phyloP scores from a whole-genome alignment of 2,888 invertebrate species.

The Serripes groenlandicus region DNA sequence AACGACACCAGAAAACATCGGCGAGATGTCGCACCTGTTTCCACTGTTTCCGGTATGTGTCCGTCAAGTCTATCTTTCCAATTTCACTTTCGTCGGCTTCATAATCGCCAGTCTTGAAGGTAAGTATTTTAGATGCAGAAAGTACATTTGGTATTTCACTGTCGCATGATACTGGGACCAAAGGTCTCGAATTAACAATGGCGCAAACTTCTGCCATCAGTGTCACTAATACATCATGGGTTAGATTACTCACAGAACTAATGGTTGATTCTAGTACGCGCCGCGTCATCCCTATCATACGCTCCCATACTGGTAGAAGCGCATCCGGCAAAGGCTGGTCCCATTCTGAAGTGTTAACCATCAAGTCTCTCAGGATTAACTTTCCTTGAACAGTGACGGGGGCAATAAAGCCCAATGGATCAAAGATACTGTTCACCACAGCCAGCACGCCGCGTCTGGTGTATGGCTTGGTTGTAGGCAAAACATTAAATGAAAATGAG shows the following conservation, averaged over 20 bases:
- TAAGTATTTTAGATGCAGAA: constrained; percentile 24
- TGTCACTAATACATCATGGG: not conserved
- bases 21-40: constrained; percentile 46
- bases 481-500: constrained; percentile 14
- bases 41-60: constrained; percentile 40
- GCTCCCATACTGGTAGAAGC: constrained; percentile 19
- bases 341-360: constrained; percentile 25
- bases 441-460: constrained; percentile 38
- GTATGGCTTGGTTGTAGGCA: not conserved
- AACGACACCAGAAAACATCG: constrained; percentile 44
- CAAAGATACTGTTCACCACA: constrained; percentile 41
- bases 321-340: constrained; percentile 39
- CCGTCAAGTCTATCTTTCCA: constrained; percentile 16
- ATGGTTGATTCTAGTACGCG: constrained; percentile 23
- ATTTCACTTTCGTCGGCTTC: not conserved
- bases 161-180: constrained; percentile 24
- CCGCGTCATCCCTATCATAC: no score
- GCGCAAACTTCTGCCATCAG: constrained; percentile 21
- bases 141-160: constrained; percentile 3
- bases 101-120: not conserved
- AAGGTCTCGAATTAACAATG: constrained; percentile 22
- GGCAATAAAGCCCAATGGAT: constrained; percentile 47
- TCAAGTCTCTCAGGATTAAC: constrained; percentile 30
- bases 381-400: constrained; percentile 37
- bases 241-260: constrained; percentile 13